Evolutionary conservation across 2,888 invertebrate species (phyloP).

Genomic region (Eupelmus urozonus): DNA sequence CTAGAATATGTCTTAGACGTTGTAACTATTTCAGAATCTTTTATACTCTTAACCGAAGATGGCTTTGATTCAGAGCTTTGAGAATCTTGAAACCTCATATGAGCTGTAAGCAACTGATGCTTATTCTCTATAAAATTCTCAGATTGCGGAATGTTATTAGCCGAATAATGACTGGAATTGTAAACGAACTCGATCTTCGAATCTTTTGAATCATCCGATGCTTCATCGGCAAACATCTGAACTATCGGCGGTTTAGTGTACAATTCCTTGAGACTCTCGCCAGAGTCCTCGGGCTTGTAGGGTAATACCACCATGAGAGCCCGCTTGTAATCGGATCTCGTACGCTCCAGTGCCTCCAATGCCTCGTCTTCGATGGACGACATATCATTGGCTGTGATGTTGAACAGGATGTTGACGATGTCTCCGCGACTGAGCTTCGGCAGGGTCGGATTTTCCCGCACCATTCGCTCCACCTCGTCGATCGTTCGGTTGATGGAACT

Average conservation of each 20-base stretch:
- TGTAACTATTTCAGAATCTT: neutral
- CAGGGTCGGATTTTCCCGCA: slow-evolving; percentile 81
- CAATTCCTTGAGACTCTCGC: slow-evolving; percentile 81
- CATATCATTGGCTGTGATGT: slow-evolving; percentile 78
- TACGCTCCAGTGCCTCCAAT: slow-evolving; percentile 66
- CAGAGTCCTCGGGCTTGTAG: slow-evolving; percentile 80
- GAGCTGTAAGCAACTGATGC: slow-evolving; percentile 29
- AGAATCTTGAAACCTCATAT: slow-evolving; percentile 33
- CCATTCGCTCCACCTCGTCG: slow-evolving; percentile 83
- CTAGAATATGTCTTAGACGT: neutral
- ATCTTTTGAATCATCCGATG: slow-evolving; percentile 52
- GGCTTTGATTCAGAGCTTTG: neutral
- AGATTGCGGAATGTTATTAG: slow-evolving; percentile 8
- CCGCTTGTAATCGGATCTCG: slow-evolving; percentile 76
- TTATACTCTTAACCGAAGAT: neutral
- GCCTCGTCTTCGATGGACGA: slow-evolving; percentile 67
- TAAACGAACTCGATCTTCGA: slow-evolving; percentile 18
- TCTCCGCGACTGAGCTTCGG: slow-evolving; percentile 83
- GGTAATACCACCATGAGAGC: slow-evolving; percentile 85
- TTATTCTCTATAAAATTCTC: slow-evolving; percentile 36
- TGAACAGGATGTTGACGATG: slow-evolving; percentile 83
- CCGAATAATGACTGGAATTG: slow-evolving; percentile 14
- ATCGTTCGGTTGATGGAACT: slow-evolving; percentile 79
- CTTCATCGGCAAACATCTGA: slow-evolving; percentile 78
- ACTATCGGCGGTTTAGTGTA: slow-evolving; percentile 84